These are phyloP conservation scores for Sinelater perroti DNA, from an alignment of 2,888 invertebrate species.

Conservation along the genomic window DNA sequence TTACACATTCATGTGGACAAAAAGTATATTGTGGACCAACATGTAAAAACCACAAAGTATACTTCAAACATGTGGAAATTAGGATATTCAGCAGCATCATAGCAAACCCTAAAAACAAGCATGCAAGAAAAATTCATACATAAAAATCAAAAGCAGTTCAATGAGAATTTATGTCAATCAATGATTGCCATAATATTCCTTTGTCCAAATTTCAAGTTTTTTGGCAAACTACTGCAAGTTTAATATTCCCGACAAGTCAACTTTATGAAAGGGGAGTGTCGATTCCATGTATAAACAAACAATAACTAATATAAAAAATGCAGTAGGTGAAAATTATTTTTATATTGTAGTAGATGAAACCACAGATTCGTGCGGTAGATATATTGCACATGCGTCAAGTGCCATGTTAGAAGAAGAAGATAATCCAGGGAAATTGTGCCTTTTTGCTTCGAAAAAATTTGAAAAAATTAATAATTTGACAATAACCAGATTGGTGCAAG, in stretches of 20 bases:
- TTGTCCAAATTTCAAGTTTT: no score
- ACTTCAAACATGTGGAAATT: no score
- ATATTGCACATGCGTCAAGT: constrained; percentile 13
- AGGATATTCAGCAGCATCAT: no score
- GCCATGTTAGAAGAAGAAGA: constrained; percentile 10
- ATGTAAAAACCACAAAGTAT: no score
- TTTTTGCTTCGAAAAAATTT: constrained; percentile 11
- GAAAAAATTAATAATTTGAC: constrained; percentile 14
- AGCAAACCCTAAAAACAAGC: no score
- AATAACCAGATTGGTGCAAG: constrained; percentile 10
- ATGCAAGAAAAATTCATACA: no score
- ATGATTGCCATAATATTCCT: no score
- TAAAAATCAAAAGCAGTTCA: no score
- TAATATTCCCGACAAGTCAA: background rate
- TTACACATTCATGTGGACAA: no score
- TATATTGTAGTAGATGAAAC: constrained; percentile 4
- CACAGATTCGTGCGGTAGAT: background rate
- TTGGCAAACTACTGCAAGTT: no score
- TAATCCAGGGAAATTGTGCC: background rate
- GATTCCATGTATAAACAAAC: background rate
- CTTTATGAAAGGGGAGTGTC: background rate
- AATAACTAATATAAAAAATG: background rate
- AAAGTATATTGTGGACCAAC: no score
- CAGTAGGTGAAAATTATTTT: background rate
- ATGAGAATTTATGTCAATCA: no score